Evolutionary conservation across 1,140 invertebrate species (phyloP), one percentile per base, ranked within the genome.

Genomic region (Penaeus japonicus): DNA sequence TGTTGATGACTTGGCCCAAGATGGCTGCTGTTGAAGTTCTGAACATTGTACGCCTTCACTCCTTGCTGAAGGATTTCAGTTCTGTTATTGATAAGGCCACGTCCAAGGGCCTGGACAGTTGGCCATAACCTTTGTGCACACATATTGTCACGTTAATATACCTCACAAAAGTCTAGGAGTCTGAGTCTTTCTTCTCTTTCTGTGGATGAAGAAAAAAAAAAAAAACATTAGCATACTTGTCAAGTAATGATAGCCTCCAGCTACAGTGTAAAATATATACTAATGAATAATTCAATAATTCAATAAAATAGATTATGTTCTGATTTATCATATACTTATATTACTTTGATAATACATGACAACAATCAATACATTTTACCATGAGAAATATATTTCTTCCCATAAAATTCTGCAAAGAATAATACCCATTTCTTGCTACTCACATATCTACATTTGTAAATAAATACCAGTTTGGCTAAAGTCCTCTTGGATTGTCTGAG

Each of bases 1-100:
- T 85, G 84, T 18, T 73, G 59, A n/a, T 83, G 81, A 3, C 80
- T 70, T 55, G 83, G 87, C 12, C 62, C 55, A 54, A 55, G 55
- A 32, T 88, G 81, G 30, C 47, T n/a, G 20, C 20, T 81, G 54
- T 82, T 83, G 53, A 89, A 89, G 73, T 89, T 89, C 82, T 89
- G 87, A 10, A 75, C 87, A 80, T 89, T 89, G 35, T 89, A 89
- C 12, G 87, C 87, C 32, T 84, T 84, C 24, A 89, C 82, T 35
- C 87, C 82, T 65, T 89, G 87, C 87, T 89, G 87, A 35, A 89
- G 78, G 35, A 89, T 84, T 75, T 89, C 87, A 27, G 73, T 53
- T 22, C 82, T 73, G 27, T 70, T 80, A 24, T 53, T 85, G 15
- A 89, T 62, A 54, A 89, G 55, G 47, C 87, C 87, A 54, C 87